Evolutionary conservation across 1,140 invertebrate genomes (phyloP), one percentile per base, ranked within the genome.

Genomic region (Ladona fulva): DNA sequence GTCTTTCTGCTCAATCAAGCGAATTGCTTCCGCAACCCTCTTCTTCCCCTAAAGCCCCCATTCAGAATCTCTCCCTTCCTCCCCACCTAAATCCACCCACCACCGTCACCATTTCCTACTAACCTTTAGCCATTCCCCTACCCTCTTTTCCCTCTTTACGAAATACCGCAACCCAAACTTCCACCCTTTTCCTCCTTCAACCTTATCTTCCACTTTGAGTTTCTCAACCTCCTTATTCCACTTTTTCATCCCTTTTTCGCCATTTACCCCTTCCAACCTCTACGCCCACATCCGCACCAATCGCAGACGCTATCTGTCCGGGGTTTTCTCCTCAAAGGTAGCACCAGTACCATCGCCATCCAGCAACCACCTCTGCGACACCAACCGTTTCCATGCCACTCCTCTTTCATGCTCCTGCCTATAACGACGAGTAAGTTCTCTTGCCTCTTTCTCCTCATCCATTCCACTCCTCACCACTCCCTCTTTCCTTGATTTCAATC

Each of bases 1-100:
- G 44, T 52, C 52, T 66, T 66, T 66, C 52, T 66, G 52, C 52
- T 66, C 52, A 66, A 66, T 66, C 52, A 66, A 66, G 52, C 52
- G 52, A 66, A 66, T 66, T 66, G 52, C 52, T 66, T 66, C 52
- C 12, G 44, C 44, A 52, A 19, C 44, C 44, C 44, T 52, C 44
- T 52, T 52, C 19, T 52, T 52, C 19, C 12, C 52, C 16, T 6
- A 66, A 66, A 66, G n/a, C n/a, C 52, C 44, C n/a, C 52, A 16
- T 66, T 66, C 52, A 10, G n/a, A 11, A 11, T 52, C 44, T 19
- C 44, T 52, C 44, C 44, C 44, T 52, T 52, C 44, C 5, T 37
- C 29, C 52, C 52, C 52, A 19, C 44, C 44, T 52, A 52, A 10
- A 10, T 19, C n/a, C n/a, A n/a, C n/a, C n/a, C n/a, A 52, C 44